A percentile compares a stretch with the other conserved stretches of the same genome.
These are phyloP conservation scores for Pocillopora meandrina DNA, from an alignment of 92 coral and sea anemone species.

Conservation along the genomic window DNA sequence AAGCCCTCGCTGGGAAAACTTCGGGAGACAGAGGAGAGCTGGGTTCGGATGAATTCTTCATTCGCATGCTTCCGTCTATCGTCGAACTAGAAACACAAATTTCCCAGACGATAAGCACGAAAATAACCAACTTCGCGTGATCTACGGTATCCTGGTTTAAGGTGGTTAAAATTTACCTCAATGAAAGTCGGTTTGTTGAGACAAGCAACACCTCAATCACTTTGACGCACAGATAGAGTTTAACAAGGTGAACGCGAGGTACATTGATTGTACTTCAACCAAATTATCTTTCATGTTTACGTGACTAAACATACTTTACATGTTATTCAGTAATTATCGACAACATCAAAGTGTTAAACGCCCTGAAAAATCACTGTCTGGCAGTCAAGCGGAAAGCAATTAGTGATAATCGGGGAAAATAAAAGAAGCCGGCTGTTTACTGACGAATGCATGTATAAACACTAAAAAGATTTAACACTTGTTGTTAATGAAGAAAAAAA, in stretches of 20 bases:
- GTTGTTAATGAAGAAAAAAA: too few relatives aligned
- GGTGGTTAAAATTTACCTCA: neutral
- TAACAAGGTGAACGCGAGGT: neutral
- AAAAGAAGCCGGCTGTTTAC: neutral
- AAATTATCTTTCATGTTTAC: neutral
- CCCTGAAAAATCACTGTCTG: neutral
- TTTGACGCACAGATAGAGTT: neutral
- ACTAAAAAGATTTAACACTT: too few relatives aligned
- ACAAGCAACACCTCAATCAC: neutral
- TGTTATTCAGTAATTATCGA: neutral
- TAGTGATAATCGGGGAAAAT: neutral
- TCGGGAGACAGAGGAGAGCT: conserved; percentile 61
- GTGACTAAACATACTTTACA: conserved; percentile 1
- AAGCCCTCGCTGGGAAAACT: conserved; percentile 27
- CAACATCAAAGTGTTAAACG: neutral
- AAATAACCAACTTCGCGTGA: neutral
- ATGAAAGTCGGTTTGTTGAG: neutral
- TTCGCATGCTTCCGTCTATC: conserved; percentile 67
- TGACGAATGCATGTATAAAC: too few relatives aligned
- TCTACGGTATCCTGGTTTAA: neutral
- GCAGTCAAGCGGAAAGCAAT: conserved; percentile 3
- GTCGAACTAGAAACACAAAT: conserved; percentile 13
- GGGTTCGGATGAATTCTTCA: conserved; percentile 58
- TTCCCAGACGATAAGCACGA: neutral
- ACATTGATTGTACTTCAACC: neutral